Percentiles rank a stretch among this genome's conserved stretches.
Conservation (phyloP, 1,140 invertebrate species). For the Hycleus cichorii region DNA sequence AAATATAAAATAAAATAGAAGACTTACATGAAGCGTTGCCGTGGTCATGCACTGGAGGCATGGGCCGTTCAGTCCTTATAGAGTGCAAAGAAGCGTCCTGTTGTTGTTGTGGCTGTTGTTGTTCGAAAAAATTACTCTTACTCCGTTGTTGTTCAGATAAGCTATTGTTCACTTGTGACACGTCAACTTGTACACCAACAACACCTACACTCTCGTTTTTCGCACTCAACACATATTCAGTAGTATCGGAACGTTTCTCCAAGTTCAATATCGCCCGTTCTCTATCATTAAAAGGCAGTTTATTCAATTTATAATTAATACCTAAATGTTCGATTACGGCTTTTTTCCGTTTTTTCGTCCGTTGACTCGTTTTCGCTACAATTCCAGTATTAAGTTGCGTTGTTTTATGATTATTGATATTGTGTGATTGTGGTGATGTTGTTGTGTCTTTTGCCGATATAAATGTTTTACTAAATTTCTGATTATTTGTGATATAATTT, state of each 20-base stretch:
- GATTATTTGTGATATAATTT: not conserved
- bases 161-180: conserved; percentile 3
- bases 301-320: conserved; percentile 1
- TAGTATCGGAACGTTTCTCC: conserved; percentile 5
- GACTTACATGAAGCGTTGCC: conserved; percentile 30
- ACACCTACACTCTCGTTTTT: conserved; percentile 10
- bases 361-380: not conserved
- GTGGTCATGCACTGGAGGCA: conserved; percentile 28
- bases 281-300: conserved; percentile 1
- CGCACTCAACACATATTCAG: conserved; percentile 3
- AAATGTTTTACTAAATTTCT: not conserved
- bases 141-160: conserved; percentile 12
- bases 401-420: not conserved
- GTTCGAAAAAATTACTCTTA: conserved; percentile 2
- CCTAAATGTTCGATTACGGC: too few relatives aligned
- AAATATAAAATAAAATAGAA: conserved; percentile 4
- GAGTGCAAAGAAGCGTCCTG: conserved; percentile 3
- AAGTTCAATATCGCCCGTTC: not conserved
- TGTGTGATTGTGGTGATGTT: not conserved
- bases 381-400: not conserved
- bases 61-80: conserved; percentile 23
- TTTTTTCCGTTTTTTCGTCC: not conserved
- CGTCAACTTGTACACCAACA: conserved; percentile 14
- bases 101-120: not conserved
- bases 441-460: not conserved